Evolutionary conservation across 1,140 invertebrate species (phyloP).

Genomic region (Brachionus sp.): DNA sequence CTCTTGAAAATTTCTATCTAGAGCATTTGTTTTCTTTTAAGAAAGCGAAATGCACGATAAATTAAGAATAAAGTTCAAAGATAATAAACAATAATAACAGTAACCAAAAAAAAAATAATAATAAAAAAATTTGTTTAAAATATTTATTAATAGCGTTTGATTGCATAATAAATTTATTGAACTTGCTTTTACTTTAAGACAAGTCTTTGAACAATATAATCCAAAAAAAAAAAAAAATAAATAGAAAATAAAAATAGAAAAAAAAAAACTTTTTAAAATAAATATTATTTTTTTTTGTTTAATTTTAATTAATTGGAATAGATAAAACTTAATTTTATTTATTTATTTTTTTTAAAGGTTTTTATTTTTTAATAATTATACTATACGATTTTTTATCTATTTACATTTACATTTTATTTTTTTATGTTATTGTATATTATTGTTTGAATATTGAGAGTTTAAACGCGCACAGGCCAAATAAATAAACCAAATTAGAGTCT

Average conservation of each 20-base stretch:
- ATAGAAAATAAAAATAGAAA: background rate
- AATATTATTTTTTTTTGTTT: background rate
- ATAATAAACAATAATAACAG: no score
- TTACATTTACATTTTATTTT: background rate
- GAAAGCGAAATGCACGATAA: background rate
- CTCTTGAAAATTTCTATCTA: no score
- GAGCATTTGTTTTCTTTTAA: no score
- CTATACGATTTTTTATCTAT: background rate
- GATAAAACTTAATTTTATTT: background rate
- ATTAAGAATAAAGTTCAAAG: background rate
- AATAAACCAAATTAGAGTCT: background rate
- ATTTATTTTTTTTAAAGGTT: background rate
- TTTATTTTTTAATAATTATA: no score
- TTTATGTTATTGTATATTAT: background rate
- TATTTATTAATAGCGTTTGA: constrained; percentile 32
- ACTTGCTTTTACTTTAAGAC: background rate
- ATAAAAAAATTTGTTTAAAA: background rate
- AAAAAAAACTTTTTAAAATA: background rate
- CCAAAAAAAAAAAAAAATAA: background rate
- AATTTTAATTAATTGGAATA: no score
- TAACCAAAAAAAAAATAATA: background rate
- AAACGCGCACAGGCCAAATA: background rate
- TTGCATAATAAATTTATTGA: constrained; percentile 6
- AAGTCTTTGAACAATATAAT: background rate
- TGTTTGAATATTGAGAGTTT: background rate